A percentile compares a stretch with the other conserved stretches of the same genome.
phyloP scores from a whole-genome alignment of 1,140 invertebrate species.

The Laupala kohalensis region DNA sequence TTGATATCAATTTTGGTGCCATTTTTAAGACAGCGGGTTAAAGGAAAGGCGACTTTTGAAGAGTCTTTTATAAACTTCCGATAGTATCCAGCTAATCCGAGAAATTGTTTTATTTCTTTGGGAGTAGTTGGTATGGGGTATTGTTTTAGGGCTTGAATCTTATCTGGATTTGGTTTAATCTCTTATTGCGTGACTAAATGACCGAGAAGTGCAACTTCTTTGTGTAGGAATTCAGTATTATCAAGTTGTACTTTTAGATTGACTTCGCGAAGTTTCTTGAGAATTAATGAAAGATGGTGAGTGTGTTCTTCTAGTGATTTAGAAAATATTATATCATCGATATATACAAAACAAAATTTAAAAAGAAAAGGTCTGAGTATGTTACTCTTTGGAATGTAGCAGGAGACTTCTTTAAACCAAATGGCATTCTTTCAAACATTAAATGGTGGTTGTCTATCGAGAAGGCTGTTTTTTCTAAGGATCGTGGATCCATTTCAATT shows the following conservation, averaged over 20 bases:
- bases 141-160: conserved; percentile 22
- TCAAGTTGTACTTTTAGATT: background rate
- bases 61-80: conserved; percentile 25
- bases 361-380: too few species aligned
- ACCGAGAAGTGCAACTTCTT: conserved; percentile 25
- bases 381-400: conserved; percentile 16
- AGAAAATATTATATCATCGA: too few species aligned
- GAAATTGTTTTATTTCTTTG: conserved; percentile 24
- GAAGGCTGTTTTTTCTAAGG: conserved; percentile 25
- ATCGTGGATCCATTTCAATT: conserved; percentile 20
- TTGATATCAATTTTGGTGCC: conserved; percentile 12
- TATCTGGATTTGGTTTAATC: conserved; percentile 25
- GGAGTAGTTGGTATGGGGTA: conserved; percentile 23
- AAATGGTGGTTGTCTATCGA: background rate
- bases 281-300: background rate
- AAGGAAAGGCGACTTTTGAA: conserved; percentile 20
- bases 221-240: conserved; percentile 23
- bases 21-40: conserved; percentile 23
- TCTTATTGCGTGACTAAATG: conserved; percentile 21
- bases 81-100: conserved; percentile 27
- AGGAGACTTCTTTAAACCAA: conserved; percentile 9
- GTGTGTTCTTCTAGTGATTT: background rate
- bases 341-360: too few species aligned
- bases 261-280: background rate
- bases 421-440: conserved; percentile 1